Evolutionary conservation across 2,797 vertebrate species (phyloP).

Genomic region (Parambassis ranga): DNA sequence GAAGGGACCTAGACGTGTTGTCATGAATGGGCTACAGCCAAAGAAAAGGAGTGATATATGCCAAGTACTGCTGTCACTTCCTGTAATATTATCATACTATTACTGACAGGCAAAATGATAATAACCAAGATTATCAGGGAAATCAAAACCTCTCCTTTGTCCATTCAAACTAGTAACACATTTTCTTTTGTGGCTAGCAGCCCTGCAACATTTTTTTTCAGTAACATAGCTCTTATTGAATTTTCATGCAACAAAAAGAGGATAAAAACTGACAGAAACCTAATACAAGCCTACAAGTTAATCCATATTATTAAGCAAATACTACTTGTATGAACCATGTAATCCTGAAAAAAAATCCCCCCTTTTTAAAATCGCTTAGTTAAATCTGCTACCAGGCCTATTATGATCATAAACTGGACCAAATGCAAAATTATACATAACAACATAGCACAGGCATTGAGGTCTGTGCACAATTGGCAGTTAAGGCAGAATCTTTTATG

Average conservation of each 20-base stretch:
- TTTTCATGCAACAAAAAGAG: conserved; percentile 18
- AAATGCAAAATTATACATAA: conserved; percentile 31
- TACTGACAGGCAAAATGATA: conserved; percentile 30
- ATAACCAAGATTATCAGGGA: conserved; percentile 21
- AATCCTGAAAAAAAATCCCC: conserved; percentile 1
- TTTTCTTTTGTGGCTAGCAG: conserved; percentile 12
- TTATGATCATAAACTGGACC: conserved; percentile 40
- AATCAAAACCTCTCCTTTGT: conserved; percentile 35
- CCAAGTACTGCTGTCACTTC: conserved; percentile 41
- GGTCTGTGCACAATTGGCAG: conserved; percentile 47
- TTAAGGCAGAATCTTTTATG: conserved; percentile 45
- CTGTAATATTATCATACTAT: conserved; percentile 28
- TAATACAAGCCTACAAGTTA: conserved; percentile 13
- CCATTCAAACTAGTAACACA: conserved; percentile 1
- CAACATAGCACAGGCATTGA: conserved; percentile 15
- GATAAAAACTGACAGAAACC: conserved; percentile 2
- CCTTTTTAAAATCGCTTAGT: conserved; percentile 11
- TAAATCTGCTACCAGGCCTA: conserved; percentile 23
- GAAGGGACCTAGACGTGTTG: conserved; percentile 36
- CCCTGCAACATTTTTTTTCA: conserved; percentile 9
- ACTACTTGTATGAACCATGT: conserved; percentile 23
- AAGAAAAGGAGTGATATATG: conserved; percentile 17
- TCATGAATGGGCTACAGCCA: conserved; percentile 32
- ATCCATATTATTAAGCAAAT: conserved; percentile 26
- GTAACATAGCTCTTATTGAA: not conserved